phyloP scores from a whole-genome alignment of 23 tunicate genomes.

The Botrylloides violaceus region DNA sequence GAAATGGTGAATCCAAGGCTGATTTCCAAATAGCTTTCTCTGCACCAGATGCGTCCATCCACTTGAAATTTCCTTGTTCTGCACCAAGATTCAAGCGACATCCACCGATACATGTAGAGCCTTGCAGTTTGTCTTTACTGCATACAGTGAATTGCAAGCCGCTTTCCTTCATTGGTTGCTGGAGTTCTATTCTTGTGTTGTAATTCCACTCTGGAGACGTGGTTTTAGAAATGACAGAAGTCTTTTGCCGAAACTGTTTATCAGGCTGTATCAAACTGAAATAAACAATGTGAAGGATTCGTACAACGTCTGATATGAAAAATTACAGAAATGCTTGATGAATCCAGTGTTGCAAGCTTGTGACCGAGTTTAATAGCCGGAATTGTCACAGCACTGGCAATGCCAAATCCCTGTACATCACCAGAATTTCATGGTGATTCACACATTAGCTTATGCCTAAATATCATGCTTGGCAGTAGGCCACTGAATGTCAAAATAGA shows the following conservation, averaged over 20 bases:
- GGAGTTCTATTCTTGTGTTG: constrained; percentile 27
- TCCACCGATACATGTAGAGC: constrained; percentile 22
- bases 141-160: constrained; percentile 42
- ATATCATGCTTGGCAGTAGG: no score
- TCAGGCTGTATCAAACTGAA: constrained; percentile 38
- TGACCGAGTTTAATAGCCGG: no score
- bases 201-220: constrained; percentile 41
- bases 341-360: no score
- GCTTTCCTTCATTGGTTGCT: constrained; percentile 35
- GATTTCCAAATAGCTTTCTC: constrained; percentile 34
- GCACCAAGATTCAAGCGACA: constrained; percentile 28
- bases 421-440: no score
- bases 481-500: no score
- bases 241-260: constrained; percentile 40
- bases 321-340: no score
- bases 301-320: no score
- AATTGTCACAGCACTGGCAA: no score
- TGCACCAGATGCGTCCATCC: constrained; percentile 19
- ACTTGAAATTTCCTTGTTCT: neutral
- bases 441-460: no score
- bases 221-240: constrained; percentile 18
- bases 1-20: constrained; percentile 24
- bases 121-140: constrained; percentile 29
- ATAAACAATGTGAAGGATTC: no score
- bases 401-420: no score